Percentiles rank a stretch among this genome's conserved stretches.
Evolutionary conservation across 2,888 invertebrate genomes (phyloP).

Genomic region (Schizaphis graminum): DNA sequence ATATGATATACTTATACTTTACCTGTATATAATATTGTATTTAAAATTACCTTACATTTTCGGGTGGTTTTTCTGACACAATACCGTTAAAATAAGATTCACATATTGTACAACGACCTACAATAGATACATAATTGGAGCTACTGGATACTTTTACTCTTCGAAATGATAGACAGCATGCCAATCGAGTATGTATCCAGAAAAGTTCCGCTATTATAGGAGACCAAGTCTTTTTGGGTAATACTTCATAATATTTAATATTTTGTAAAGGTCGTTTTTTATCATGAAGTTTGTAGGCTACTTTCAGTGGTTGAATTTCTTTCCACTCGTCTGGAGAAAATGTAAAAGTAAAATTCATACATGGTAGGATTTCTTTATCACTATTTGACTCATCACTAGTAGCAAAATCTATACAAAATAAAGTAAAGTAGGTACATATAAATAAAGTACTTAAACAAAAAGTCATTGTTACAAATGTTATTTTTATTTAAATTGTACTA

Average conservation of each 20-base stretch:
- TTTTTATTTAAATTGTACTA: too few relatives aligned
- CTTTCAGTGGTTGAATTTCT: not conserved
- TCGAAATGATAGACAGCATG: not conserved
- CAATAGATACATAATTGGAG: too few relatives aligned
- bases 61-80: too few relatives aligned
- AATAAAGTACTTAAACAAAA: too few relatives aligned
- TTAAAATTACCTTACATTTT: too few relatives aligned
- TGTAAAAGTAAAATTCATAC: not conserved
- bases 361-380: not conserved
- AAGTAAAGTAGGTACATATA: too few relatives aligned
- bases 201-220: not conserved
- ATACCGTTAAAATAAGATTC: too few relatives aligned
- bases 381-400: not conserved
- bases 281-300: not conserved
- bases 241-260: too few relatives aligned
- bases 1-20: too few relatives aligned
- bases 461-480: too few relatives aligned
- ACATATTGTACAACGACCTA: too few relatives aligned
- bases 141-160: not conserved
- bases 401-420: not conserved
- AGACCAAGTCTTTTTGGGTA: not conserved
- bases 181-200: conserved; percentile 6
- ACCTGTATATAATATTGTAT: too few relatives aligned
- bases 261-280: not conserved
- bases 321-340: not conserved